Conservation (phyloP, 1,140 invertebrate genomes). For the Drosophila sproati region DNA sequence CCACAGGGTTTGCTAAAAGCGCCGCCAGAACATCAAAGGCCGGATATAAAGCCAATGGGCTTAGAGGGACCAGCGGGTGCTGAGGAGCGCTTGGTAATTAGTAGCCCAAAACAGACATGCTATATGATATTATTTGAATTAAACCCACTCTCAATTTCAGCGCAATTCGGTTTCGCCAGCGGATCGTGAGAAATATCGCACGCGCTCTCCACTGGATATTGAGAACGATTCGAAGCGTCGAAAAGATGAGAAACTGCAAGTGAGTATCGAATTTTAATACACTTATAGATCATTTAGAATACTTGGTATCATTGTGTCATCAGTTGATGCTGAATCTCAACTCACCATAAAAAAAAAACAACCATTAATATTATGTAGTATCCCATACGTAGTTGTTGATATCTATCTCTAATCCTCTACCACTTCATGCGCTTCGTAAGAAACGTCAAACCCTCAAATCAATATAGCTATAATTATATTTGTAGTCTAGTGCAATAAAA, state of each 20-base stretch:
- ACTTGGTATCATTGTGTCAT: conserved; percentile 48
- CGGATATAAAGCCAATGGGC: conserved; percentile 83
- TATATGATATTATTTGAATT: background rate
- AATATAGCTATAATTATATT: conserved; percentile 29
- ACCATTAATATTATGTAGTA: conserved; percentile 41
- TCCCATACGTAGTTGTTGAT: conserved; percentile 61
- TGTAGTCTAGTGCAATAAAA: conserved; percentile 35
- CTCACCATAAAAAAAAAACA: conserved; percentile 59
- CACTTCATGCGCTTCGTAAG: conserved; percentile 45
- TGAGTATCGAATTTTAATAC: conserved; percentile 86
- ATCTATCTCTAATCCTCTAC: conserved; percentile 48
- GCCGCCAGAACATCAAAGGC: conserved; percentile 83
- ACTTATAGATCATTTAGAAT: conserved; percentile 23
- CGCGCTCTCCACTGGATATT: conserved; percentile 88
- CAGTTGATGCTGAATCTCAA: conserved; percentile 73
- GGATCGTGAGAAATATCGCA: conserved; percentile 94
- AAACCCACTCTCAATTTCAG: conserved; percentile 73
- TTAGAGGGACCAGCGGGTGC: conserved; percentile 82
- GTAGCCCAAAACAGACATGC: background rate
- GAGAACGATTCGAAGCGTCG: conserved; percentile 90
- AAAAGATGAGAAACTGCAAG: conserved; percentile 95
- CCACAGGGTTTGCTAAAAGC: conserved; percentile 83
- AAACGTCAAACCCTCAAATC: conserved; percentile 28
- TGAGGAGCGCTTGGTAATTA: conserved; percentile 81
- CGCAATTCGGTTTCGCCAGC: conserved; percentile 94